Percentiles rank a stretch among this genome's conserved stretches.
Evolutionary conservation across 2,888 invertebrate genomes (phyloP).

Genomic region (Drosophila mulleri): DNA sequence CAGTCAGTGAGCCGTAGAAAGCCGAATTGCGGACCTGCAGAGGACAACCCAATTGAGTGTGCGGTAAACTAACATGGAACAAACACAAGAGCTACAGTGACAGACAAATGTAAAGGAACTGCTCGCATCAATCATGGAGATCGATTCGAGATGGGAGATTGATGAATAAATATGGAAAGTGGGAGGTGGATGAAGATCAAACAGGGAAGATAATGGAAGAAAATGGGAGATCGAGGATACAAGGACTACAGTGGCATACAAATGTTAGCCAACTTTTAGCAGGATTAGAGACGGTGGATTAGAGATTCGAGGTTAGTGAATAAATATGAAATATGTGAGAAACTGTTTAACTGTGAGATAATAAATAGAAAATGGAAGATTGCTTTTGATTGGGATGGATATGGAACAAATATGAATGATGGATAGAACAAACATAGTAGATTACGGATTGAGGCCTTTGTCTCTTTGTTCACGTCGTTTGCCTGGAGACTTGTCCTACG

Average conservation of each 20-base stretch:
- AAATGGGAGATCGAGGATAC: no score
- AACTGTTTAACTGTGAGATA: no score
- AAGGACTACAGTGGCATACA: no score
- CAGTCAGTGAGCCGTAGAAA: slow-evolving; percentile 15
- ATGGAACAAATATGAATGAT: background rate
- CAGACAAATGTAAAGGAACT: slow-evolving; percentile 13
- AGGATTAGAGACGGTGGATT: no score
- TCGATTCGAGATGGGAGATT: background rate
- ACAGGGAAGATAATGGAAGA: background rate
- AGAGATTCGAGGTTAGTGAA: no score
- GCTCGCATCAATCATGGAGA: background rate
- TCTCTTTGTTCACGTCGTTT: background rate
- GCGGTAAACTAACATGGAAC: slow-evolving; percentile 33
- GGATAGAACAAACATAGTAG: background rate
- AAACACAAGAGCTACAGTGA: slow-evolving; percentile 21
- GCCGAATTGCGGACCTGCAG: slow-evolving; percentile 19
- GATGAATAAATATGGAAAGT: background rate
- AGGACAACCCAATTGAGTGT: slow-evolving; percentile 53
- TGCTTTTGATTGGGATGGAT: background rate
- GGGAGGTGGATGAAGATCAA: no score
- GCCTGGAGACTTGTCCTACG: background rate
- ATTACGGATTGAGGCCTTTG: background rate
- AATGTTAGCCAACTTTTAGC: no score
- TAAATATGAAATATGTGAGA: no score
- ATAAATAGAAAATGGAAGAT: no score